Evolutionary conservation across 2,797 vertebrate genomes (phyloP).

Genomic region (Mergus octosetaceus): DNA sequence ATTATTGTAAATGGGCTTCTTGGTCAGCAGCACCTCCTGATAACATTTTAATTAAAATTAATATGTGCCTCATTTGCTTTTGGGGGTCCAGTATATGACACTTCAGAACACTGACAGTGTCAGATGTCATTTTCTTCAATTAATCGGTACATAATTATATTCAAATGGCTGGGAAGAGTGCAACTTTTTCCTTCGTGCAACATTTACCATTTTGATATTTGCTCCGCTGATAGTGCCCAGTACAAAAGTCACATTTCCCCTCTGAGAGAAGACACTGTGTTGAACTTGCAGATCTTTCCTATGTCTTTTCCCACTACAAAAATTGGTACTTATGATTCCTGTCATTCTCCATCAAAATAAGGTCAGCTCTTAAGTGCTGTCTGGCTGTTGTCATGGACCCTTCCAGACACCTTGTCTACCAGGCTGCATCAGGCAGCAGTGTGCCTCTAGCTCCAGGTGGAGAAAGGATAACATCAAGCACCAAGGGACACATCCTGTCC

Average conservation of each 20-base stretch:
- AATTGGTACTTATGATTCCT: neutral
- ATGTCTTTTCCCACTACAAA: neutral
- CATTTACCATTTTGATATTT: neutral
- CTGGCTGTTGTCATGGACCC: too few species aligned
- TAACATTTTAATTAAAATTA: slow-evolving; percentile 68
- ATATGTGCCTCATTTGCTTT: slow-evolving; percentile 40
- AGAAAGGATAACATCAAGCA: neutral
- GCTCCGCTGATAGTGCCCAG: neutral
- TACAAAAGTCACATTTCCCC: neutral
- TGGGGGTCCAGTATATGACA: slow-evolving; percentile 12
- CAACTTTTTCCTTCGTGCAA: neutral
- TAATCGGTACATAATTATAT: slow-evolving; percentile 3
- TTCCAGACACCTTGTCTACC: neutral
- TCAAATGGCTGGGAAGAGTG: neutral
- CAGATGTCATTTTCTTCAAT: slow-evolving; percentile 29
- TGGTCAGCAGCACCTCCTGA: slow-evolving; percentile 56
- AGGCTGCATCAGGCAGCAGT: neutral
- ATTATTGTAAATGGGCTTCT: slow-evolving; percentile 60
- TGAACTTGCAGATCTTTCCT: neutral
- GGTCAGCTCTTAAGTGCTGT: too few species aligned
- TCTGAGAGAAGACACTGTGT: neutral
- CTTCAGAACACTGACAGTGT: neutral
- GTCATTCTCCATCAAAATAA: neutral
- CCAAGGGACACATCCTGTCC: neutral
- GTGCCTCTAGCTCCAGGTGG: neutral